Evolutionary conservation across 2,888 invertebrate species (phyloP), one percentile per base, ranked within the genome.

Genomic region (Polymixis lichenea): DNA sequence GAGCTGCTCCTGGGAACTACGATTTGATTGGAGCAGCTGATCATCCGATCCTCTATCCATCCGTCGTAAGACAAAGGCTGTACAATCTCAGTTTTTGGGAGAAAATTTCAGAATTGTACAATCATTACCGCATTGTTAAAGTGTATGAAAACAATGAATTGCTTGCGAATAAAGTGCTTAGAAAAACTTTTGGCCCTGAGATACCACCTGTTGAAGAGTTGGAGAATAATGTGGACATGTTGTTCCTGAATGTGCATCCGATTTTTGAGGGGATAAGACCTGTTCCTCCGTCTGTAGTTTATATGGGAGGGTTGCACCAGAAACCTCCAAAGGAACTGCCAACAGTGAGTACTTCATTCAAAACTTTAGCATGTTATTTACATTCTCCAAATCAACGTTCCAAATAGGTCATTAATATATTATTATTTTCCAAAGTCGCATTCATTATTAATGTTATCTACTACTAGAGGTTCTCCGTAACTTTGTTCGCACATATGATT

Each of bases 11-110:
- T 13, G 78, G 82, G 2, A 86, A 87, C 38, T 86, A 85, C 64
- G 84, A 89, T 28, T 19, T 73, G 6, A 72, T 91, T 6, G 93
- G 93, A 28, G 89, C 89, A 8, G 80, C 90, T 0, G 75, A 62
- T 0, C 91, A 93, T 73, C 92, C 92, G 0, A 22, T 91, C 0
- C 76, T 93, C 0, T 91, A 90, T 66, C 90, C 91, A n/a, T 46
- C 56, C 6, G 0, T 78, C 5, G 0, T 87, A 5, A 83, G 78
- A 6, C 87, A 87, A 28, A 87, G 84, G 46, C 46, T 89, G 3
- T 77, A 87, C 22, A 88, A 92, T 74, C 76, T 92, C 1, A 86
- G 87, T 2, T n/a, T 82, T n/a, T 89, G 86, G 87, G 92, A 92
- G 1, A 92, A 92, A 75, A 22, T 92, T 4, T 56, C 60, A 11